A percentile compares a stretch with the other conserved stretches of the same genome.
Conservation (phyloP, 2,888 invertebrate species). For the Balanococcus diminutus region DNA sequence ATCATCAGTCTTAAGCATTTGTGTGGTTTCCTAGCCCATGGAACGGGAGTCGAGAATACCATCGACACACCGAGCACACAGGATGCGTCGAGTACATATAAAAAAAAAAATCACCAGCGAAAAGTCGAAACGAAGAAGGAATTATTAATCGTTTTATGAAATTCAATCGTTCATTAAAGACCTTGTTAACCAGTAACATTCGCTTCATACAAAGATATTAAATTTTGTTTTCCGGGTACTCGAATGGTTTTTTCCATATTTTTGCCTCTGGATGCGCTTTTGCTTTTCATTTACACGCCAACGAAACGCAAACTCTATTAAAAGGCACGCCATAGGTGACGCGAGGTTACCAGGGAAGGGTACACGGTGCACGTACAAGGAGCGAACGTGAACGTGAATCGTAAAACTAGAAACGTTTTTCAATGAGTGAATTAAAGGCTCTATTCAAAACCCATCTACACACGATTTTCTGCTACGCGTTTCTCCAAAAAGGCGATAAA, state of each 20-base stretch:
- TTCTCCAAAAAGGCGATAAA: background rate
- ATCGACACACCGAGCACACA: too few species aligned
- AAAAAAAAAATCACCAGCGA: background rate
- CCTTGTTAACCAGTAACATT: slow-evolving; percentile 1
- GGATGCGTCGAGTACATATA: too few species aligned
- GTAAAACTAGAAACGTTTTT: background rate
- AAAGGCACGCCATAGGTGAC: background rate
- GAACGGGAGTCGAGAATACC: too few species aligned
- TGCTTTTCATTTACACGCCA: background rate
- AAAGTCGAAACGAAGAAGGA: background rate
- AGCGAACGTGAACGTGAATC: background rate
- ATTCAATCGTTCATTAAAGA: slow-evolving; percentile 6
- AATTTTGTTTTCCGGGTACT: background rate
- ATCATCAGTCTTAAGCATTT: background rate
- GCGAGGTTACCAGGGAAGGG: background rate
- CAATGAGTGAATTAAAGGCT: background rate
- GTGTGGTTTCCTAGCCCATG: background rate
- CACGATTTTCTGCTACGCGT: background rate
- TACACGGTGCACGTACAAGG: background rate
- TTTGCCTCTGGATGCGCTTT: background rate
- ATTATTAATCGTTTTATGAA: slow-evolving; percentile 21
- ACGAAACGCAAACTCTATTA: background rate
- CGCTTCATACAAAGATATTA: background rate
- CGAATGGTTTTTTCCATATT: background rate
- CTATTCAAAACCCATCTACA: background rate